These are phyloP conservation scores for Nibea albiflora DNA, from an alignment of 2,113 vertebrate species.

Conservation along the genomic window DNA sequence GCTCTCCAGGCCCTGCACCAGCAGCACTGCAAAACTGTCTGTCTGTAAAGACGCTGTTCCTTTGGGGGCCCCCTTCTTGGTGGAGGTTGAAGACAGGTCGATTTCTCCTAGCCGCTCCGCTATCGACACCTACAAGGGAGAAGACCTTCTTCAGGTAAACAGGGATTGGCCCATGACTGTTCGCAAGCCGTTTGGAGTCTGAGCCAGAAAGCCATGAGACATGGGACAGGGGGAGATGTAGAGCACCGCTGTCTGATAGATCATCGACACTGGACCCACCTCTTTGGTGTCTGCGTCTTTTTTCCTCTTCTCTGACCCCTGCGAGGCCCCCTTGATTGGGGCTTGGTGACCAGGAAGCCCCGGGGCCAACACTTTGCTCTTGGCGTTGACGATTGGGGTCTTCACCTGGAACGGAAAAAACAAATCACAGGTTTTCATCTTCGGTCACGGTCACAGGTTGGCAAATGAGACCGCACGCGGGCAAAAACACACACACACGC, in stretches of 20 bases:
- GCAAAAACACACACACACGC: too few relatives aligned
- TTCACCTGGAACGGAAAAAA: constrained; percentile 85
- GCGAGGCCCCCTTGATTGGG: constrained; percentile 77
- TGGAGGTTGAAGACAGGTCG: constrained; percentile 81
- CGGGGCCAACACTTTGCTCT: constrained; percentile 91
- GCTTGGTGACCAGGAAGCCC: constrained; percentile 95
- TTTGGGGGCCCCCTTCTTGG: constrained; percentile 79
- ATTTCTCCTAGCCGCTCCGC: constrained; percentile 93
- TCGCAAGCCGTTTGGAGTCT: background rate
- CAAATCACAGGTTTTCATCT: background rate
- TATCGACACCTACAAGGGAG: constrained; percentile 87
- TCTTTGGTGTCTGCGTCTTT: constrained; percentile 83
- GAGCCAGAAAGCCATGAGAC: background rate
- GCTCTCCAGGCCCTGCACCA: constrained; percentile 96
- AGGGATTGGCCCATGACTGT: background rate
- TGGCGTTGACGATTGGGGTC: constrained; percentile 88
- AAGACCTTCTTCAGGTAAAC: background rate
- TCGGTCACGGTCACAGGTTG: background rate
- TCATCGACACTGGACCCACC: constrained; percentile 76
- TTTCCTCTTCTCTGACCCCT: constrained; percentile 89
- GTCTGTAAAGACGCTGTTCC: constrained; percentile 87
- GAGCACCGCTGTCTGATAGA: background rate
- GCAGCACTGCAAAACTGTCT: constrained; percentile 91
- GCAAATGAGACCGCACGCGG: fast-evolving
- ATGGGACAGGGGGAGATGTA: too few relatives aligned